These are phyloP conservation scores for Pachyseris speciosa DNA, from an alignment of 64 coral and sea anemone genomes.

Conservation along the genomic window DNA sequence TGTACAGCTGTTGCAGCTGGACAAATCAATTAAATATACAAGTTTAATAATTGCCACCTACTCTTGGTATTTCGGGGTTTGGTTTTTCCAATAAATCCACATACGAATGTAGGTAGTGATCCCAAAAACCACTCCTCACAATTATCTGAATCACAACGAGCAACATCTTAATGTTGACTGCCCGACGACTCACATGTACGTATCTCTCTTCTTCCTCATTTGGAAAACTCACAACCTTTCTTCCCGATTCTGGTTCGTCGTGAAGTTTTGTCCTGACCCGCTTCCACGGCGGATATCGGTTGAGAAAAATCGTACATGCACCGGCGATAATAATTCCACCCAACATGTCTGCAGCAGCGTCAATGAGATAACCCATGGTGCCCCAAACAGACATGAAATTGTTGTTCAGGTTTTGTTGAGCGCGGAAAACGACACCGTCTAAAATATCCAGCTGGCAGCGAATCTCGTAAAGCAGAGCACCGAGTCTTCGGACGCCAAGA, in stretches of 20 bases:
- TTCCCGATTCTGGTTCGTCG: constrained; percentile 52
- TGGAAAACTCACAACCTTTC: constrained; percentile 40
- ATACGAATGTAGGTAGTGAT: constrained; percentile 75
- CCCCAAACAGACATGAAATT: constrained; percentile 80
- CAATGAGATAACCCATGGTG: constrained; percentile 79
- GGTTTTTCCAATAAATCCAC: constrained; percentile 71
- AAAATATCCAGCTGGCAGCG: constrained; percentile 82
- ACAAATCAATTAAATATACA: no score
- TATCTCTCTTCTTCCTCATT: constrained; percentile 41
- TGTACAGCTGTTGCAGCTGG: no score
- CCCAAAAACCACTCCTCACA: constrained; percentile 81
- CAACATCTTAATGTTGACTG: constrained; percentile 69
- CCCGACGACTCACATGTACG: constrained; percentile 53
- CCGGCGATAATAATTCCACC: constrained; percentile 76
- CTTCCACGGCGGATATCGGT: constrained; percentile 74
- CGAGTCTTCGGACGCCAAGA: constrained; percentile 73
- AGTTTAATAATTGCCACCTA: constrained; percentile 9
- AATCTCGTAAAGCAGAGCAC: constrained; percentile 70
- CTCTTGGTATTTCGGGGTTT: constrained; percentile 64
- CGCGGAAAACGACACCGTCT: constrained; percentile 82
- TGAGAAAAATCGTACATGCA: constrained; percentile 69
- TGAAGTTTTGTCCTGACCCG: constrained; percentile 17
- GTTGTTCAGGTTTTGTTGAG: constrained; percentile 70
- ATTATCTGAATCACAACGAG: constrained; percentile 59
- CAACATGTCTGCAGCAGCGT: constrained; percentile 80